A percentile compares a stretch with the other conserved stretches of the same genome.
phyloP scores from a whole-genome alignment of 2,797 vertebrate genomes.

The Garrulus glandarius region DNA sequence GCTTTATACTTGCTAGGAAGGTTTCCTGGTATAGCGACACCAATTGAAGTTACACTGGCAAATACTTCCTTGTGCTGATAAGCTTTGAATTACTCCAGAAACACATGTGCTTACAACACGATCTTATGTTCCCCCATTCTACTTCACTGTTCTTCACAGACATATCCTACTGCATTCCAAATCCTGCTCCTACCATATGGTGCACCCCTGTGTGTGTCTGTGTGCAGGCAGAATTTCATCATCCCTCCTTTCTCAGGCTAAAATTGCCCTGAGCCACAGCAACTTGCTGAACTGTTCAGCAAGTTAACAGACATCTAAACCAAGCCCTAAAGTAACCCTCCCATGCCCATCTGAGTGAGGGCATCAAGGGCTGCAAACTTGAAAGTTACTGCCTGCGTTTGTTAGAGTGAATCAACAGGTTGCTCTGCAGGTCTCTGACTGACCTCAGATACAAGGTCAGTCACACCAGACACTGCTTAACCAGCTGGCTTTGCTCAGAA shows the following conservation, averaged over 20 bases:
- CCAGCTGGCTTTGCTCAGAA: conserved; percentile 30
- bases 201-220: neutral
- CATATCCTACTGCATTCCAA: neutral
- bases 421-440: neutral
- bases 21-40: conserved; percentile 36
- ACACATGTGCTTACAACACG: neutral
- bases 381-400: neutral
- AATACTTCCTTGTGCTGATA: conserved; percentile 48
- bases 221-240: neutral
- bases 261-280: neutral
- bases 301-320: neutral
- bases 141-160: neutral
- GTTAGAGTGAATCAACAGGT: neutral
- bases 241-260: neutral
- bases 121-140: neutral
- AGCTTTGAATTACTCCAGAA: conserved; percentile 29
- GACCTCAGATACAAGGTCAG: neutral
- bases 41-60: neutral
- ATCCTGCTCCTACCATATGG: neutral
- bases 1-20: neutral
- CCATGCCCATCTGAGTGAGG: neutral
- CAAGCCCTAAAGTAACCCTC: neutral
- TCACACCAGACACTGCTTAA: conserved; percentile 9
- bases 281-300: neutral
- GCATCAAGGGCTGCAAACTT: neutral